These are phyloP conservation scores for Heliangelus exortis DNA, from an alignment of 2,797 vertebrate genomes.

Conservation along the genomic window DNA sequence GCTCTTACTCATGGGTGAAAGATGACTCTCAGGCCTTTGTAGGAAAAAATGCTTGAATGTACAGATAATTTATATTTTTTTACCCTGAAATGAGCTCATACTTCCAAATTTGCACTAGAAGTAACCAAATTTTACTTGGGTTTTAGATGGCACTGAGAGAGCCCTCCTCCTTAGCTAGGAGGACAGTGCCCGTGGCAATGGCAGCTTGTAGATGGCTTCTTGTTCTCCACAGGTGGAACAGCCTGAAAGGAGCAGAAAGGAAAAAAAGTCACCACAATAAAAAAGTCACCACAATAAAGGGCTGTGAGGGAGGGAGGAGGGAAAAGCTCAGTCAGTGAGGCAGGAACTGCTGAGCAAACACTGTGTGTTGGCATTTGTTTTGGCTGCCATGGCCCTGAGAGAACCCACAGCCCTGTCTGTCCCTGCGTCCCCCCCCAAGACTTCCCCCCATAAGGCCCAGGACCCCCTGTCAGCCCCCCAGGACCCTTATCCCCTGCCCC, in stretches of 20 bases:
- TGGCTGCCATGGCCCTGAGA: background rate
- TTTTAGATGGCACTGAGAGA: background rate
- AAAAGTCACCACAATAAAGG: background rate
- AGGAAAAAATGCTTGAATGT: background rate
- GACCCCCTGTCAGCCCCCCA: rapidly evolving
- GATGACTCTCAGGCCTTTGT: background rate
- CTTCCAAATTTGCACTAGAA: background rate
- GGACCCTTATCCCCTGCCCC: too few relatives aligned
- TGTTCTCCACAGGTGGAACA: background rate
- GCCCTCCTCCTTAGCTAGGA: background rate
- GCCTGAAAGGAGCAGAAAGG: background rate
- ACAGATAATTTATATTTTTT: background rate
- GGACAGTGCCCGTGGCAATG: background rate
- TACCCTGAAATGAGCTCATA: background rate
- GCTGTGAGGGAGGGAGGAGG: background rate
- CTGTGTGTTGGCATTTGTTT: background rate
- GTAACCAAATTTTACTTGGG: background rate
- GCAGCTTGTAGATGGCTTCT: background rate
- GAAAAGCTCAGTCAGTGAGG: background rate
- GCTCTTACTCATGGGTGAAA: background rate
- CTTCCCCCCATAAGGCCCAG: background rate
- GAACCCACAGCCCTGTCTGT: background rate
- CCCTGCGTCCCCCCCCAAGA: rapidly evolving
- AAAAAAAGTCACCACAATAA: background rate
- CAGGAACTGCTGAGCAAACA: background rate